Conservation (phyloP, 2,113 vertebrate species). For the Sebastes schlegelii region DNA sequence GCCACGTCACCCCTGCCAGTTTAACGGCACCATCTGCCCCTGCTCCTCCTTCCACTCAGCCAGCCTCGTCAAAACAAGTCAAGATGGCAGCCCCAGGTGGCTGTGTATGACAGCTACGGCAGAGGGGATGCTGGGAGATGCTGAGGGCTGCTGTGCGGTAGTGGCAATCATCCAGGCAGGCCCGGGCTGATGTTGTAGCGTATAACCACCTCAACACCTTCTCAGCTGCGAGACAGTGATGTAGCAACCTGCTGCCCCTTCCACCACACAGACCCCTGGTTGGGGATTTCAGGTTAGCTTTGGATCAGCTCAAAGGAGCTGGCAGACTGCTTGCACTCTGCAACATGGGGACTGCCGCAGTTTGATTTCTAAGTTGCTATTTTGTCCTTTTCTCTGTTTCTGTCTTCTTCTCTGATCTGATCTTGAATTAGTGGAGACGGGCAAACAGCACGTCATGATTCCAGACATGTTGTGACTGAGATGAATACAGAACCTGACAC, state of each 20-base stretch:
- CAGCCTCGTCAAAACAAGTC: conserved; percentile 79
- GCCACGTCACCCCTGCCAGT: conserved; percentile 66
- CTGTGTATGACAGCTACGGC: conserved; percentile 67
- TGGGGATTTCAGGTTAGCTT: conserved; percentile 50
- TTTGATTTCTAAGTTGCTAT: conserved; percentile 33
- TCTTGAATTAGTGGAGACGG: background rate
- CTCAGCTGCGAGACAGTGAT: conserved; percentile 45
- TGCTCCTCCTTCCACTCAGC: conserved; percentile 65
- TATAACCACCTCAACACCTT: conserved; percentile 58
- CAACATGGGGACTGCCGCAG: background rate
- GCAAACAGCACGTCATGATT: conserved; percentile 3
- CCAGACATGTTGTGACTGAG: background rate
- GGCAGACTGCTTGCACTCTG: conserved; percentile 29
- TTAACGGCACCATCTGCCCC: conserved; percentile 76
- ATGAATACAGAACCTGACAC: background rate
- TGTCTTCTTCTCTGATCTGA: background rate
- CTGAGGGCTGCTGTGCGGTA: conserved; percentile 66
- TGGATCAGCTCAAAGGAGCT: conserved; percentile 51
- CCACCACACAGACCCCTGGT: conserved; percentile 19
- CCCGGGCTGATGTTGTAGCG: conserved; percentile 43
- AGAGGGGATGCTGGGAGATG: conserved; percentile 59
- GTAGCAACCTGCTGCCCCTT: conserved; percentile 45
- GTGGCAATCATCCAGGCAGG: conserved; percentile 73
- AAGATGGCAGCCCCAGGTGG: conserved; percentile 80
- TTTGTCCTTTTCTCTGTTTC: conserved; percentile 21